Evolutionary conservation across 92 coral and sea anemone species (phyloP).

Genomic region (Epizoanthus rinbou): DNA sequence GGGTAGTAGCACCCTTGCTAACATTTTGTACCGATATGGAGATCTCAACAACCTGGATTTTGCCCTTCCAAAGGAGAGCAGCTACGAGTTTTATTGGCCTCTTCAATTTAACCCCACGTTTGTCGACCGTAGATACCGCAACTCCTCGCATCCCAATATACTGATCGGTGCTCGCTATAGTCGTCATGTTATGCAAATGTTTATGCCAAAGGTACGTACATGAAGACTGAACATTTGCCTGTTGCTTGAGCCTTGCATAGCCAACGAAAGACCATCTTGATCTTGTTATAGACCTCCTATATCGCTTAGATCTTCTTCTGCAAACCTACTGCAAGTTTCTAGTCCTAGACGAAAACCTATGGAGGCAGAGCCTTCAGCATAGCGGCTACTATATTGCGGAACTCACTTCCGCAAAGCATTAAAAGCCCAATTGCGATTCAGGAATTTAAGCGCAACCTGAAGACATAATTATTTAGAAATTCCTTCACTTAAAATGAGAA

Average conservation of each 20-base stretch:
- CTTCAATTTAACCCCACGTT: slow-evolving; percentile 86
- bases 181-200: slow-evolving; percentile 61
- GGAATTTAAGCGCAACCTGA: too few relatives aligned
- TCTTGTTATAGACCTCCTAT: background rate
- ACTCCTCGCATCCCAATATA: slow-evolving; percentile 61
- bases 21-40: slow-evolving; percentile 89
- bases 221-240: background rate
- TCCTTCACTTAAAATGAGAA: too few relatives aligned
- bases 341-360: too few relatives aligned
- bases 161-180: slow-evolving; percentile 75
- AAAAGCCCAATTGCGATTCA: too few relatives aligned
- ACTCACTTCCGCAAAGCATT: too few relatives aligned
- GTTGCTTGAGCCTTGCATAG: background rate
- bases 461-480: too few relatives aligned
- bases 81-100: slow-evolving; percentile 90
- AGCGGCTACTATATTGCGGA: too few relatives aligned
- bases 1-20: slow-evolving; percentile 79
- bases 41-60: slow-evolving; percentile 86
- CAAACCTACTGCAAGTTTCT: too few relatives aligned
- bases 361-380: too few relatives aligned
- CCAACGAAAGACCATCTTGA: background rate
- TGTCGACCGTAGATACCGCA: slow-evolving; percentile 71
- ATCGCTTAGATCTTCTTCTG: too few relatives aligned
- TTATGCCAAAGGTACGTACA: slow-evolving; percentile 79
- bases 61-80: slow-evolving; percentile 83